A percentile compares a stretch with the other conserved stretches of the same genome.
These are phyloP conservation scores for Glyptemys insculpta DNA, from an alignment of 2,797 vertebrate genomes.

Conservation along the genomic window DNA sequence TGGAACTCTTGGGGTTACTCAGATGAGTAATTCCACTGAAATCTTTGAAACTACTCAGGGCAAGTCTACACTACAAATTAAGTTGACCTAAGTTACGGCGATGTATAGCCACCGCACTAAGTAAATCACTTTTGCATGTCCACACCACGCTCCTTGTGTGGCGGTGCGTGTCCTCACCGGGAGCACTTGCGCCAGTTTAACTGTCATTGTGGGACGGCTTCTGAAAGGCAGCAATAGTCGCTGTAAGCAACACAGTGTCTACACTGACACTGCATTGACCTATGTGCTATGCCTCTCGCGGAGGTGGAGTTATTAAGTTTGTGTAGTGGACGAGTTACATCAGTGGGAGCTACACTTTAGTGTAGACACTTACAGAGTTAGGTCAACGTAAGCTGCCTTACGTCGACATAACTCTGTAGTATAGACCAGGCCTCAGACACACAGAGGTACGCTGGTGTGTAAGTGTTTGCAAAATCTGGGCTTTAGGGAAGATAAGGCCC, in stretches of 20 bases:
- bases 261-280: not conserved
- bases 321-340: not conserved
- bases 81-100: not conserved
- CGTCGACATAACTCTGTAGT: not conserved
- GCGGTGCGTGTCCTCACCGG: not conserved
- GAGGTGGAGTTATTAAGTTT: not conserved
- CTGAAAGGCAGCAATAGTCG: not conserved
- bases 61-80: not conserved
- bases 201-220: not conserved
- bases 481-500: not conserved
- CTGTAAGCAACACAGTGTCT: not conserved
- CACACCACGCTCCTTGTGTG: not conserved
- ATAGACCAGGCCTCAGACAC: not conserved
- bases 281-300: not conserved
- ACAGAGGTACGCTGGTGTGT: not conserved
- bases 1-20: not conserved
- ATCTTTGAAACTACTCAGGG: not conserved
- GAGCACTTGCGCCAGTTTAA: not conserved
- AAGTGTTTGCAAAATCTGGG: slow-evolving; percentile 1
- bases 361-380: not conserved
- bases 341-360: not conserved
- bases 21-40: not conserved
- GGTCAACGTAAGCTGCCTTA: not conserved
- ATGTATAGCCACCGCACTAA: not conserved
- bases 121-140: not conserved